phyloP scores from a whole-genome alignment of 2,888 invertebrate genomes.

The Ectemnius cavifrons region DNA sequence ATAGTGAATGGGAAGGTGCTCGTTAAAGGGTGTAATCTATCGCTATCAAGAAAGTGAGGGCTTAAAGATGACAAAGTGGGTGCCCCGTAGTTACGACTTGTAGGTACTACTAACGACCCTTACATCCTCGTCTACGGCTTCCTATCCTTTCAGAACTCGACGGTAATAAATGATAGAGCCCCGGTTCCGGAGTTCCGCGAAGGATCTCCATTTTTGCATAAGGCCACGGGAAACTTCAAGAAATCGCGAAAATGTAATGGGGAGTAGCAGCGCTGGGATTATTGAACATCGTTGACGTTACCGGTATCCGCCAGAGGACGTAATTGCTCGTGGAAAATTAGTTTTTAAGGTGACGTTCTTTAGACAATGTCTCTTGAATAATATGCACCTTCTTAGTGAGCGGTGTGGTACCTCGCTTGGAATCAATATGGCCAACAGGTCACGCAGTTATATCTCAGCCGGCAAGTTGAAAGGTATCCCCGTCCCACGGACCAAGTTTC shows the following conservation, averaged over 20 bases:
- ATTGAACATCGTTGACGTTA: too few species aligned
- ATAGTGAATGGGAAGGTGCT: neutral
- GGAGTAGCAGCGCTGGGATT: too few species aligned
- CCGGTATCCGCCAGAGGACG: neutral
- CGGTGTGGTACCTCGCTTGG: too few species aligned
- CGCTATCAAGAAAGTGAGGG: constrained; percentile 30
- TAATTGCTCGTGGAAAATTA: constrained; percentile 26
- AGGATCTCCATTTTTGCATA: constrained; percentile 21
- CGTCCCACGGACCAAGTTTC: too few species aligned
- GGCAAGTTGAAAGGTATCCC: too few species aligned
- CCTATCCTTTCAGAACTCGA: constrained; percentile 43
- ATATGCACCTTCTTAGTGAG: too few species aligned
- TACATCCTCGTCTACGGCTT: constrained; percentile 44
- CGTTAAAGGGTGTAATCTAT: constrained; percentile 52
- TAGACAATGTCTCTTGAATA: neutral
- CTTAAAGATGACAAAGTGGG: constrained; percentile 56
- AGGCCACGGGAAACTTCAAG: neutral
- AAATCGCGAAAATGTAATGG: neutral
- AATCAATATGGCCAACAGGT: too few species aligned
- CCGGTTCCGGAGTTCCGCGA: constrained; percentile 13
- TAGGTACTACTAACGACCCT: constrained; percentile 49
- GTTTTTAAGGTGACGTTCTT: constrained; percentile 9
- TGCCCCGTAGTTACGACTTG: constrained; percentile 40
- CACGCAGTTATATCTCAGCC: too few species aligned
- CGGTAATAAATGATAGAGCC: constrained; percentile 49